Percentiles rank a stretch among this genome's conserved stretches.
Conservation (phyloP, 2,797 vertebrate genomes). For the Chelon auratus region DNA sequence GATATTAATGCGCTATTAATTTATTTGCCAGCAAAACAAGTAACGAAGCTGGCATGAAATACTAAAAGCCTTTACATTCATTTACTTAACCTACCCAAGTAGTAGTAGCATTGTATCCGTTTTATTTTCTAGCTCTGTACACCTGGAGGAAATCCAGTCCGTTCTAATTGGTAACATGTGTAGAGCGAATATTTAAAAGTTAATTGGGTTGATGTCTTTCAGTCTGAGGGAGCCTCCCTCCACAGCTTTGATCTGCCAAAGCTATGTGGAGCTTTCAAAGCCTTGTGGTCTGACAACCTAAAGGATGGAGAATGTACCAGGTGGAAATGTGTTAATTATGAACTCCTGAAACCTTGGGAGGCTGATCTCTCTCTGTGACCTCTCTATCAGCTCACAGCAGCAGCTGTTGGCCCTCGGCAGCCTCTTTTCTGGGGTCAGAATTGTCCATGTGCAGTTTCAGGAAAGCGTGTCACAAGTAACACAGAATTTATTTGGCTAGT, state of each 20-base stretch:
- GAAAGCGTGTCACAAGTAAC: conserved; percentile 40
- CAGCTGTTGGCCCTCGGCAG: conserved; percentile 65
- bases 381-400: conserved; percentile 19
- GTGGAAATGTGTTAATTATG: conserved; percentile 76
- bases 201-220: conserved; percentile 72
- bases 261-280: conserved; percentile 49
- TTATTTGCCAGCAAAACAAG: neutral
- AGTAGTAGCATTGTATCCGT: conserved; percentile 7
- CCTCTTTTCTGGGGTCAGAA: conserved; percentile 28
- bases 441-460: conserved; percentile 20
- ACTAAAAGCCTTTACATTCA: conserved; percentile 14
- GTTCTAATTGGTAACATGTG: conserved; percentile 67
- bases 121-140: conserved; percentile 16
- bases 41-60: neutral
- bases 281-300: conserved; percentile 28
- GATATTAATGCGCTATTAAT: neutral
- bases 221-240: conserved; percentile 45
- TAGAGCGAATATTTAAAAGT: conserved; percentile 66
- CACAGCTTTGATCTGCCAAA: conserved; percentile 69
- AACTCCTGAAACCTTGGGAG: conserved; percentile 60
- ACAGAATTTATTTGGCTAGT: conserved; percentile 13
- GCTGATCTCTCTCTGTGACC: conserved; percentile 58
- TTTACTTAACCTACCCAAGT: conserved; percentile 11
- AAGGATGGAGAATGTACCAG: conserved; percentile 57
- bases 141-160: conserved; percentile 38